These are phyloP conservation scores for Riparia riparia DNA, from an alignment of 2,113 vertebrate genomes.

Conservation along the genomic window DNA sequence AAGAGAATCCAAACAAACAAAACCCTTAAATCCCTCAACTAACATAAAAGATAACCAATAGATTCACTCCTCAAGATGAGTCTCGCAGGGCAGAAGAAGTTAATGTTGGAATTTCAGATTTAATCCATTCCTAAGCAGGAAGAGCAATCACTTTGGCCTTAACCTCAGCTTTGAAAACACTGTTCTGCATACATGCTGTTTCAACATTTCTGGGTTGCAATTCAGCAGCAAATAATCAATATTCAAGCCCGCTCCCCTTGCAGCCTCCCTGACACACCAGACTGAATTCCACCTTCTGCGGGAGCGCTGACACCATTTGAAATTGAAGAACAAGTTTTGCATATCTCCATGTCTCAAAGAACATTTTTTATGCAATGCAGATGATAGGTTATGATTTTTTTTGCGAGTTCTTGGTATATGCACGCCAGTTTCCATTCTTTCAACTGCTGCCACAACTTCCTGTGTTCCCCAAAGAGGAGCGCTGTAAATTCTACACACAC, in stretches of 20 bases:
- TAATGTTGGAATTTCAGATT: constrained; percentile 54
- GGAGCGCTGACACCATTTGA: not conserved
- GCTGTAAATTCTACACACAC: not conserved
- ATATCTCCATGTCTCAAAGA: not conserved
- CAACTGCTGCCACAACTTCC: fast-evolving
- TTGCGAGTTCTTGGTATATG: not conserved
- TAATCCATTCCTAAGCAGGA: constrained; percentile 47
- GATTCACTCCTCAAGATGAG: not conserved
- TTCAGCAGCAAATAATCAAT: constrained; percentile 71
- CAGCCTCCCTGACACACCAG: constrained; percentile 44
- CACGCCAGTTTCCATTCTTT: not conserved
- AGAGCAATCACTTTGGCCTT: constrained; percentile 64
- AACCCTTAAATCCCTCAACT: not conserved
- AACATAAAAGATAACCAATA: not conserved
- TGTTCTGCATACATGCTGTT: constrained; percentile 67
- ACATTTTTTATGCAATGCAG: not conserved
- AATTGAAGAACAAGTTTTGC: not conserved
- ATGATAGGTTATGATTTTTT: not conserved
- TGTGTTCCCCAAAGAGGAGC: not conserved
- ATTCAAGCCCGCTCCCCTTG: constrained; percentile 43
- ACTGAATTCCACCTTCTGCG: not conserved
- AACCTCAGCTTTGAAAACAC: constrained; percentile 36
- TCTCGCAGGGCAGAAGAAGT: not conserved
- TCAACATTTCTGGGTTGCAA: constrained; percentile 68
- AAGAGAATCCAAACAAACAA: not conserved